Evolutionary conservation across 2,888 invertebrate species (phyloP).

Genomic region (Sarcophaga caerulescens): DNA sequence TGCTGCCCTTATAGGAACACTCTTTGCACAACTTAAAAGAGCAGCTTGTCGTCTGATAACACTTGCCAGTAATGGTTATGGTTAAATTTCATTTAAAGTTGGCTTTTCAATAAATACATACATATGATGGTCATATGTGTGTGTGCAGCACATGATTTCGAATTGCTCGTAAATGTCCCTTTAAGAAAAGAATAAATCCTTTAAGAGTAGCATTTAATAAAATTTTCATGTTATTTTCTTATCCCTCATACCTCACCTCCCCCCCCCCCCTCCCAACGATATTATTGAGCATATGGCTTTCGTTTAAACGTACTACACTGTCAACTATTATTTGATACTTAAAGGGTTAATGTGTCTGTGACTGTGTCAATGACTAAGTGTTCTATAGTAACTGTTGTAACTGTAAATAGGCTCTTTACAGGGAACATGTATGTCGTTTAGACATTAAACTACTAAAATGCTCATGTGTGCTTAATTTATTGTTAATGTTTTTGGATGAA

Average conservation of each 20-base stretch:
- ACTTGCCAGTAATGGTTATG: conserved; percentile 40
- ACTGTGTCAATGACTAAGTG: neutral
- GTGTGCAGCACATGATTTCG: neutral
- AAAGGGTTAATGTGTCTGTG: neutral
- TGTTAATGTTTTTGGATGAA: conserved; percentile 33
- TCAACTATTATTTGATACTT: neutral
- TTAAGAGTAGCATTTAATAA: neutral
- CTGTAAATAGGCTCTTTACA: neutral
- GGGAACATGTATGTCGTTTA: neutral
- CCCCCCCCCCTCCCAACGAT: no score
- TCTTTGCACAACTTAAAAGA: no score
- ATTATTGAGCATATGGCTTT: no score
- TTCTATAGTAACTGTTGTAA: neutral
- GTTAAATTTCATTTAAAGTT: conserved; percentile 42
- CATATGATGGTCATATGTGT: conserved; percentile 10
- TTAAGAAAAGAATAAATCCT: conserved; percentile 1
- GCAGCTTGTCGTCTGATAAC: neutral
- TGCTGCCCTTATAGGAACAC: no score
- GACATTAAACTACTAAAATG: conserved; percentile 10
- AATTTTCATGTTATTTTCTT: no score
- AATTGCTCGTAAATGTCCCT: no score
- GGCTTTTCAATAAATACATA: conserved; percentile 42
- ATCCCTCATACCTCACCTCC: no score
- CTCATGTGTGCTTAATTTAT: conserved; percentile 40
- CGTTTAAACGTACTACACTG: no score